phyloP scores from a whole-genome alignment of 2,113 vertebrate species.

The Psilopsiagon aymara region DNA sequence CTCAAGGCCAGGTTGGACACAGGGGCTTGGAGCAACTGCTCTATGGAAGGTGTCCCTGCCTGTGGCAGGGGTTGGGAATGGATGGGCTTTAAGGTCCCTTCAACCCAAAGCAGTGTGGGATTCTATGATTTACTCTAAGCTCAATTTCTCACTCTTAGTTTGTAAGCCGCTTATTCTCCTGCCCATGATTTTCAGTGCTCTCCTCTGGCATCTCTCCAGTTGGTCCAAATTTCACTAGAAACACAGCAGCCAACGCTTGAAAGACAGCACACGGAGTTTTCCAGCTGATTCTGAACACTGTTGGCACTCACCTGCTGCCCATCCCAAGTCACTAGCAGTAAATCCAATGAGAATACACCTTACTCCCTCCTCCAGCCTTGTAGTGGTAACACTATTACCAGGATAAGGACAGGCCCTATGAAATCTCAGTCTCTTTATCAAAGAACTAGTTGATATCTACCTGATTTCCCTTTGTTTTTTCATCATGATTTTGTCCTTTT shows the following conservation, averaged over 20 bases:
- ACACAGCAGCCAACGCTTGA: accelerated
- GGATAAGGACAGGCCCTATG: not conserved
- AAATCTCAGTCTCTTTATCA: not conserved
- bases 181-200: not conserved
- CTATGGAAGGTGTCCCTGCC: not conserved
- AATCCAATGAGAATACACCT: not conserved
- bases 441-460: not conserved
- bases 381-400: accelerated
- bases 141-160: not conserved
- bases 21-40: no score
- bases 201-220: not conserved
- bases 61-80: no score
- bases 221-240: not conserved
- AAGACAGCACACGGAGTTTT: not conserved
- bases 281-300: not conserved
- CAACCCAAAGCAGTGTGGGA: not conserved
- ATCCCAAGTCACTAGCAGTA: not conserved
- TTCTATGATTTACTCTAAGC: not conserved
- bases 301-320: not conserved
- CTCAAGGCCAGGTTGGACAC: no score
- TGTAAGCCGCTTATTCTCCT: not conserved
- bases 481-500: not conserved
- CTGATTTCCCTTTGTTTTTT: not conserved
- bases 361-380: not conserved
- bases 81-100: not conserved